These are phyloP conservation scores for Anolis sagrei DNA, from an alignment of 2,113 vertebrate species.

Conservation along the genomic window DNA sequence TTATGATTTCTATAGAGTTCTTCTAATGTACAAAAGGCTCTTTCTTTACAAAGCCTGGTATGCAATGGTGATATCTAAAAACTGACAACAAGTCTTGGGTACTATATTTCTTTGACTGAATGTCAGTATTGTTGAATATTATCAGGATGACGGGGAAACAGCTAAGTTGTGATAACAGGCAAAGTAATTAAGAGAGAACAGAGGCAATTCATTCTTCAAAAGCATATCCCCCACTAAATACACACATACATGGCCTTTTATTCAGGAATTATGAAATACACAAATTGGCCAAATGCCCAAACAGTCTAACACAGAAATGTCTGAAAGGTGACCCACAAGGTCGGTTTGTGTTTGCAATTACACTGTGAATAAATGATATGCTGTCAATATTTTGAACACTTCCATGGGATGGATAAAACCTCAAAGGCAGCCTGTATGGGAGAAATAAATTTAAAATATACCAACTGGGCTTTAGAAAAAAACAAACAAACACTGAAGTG, in stretches of 20 bases:
- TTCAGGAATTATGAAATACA: background rate
- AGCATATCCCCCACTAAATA: background rate
- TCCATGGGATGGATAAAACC: background rate
- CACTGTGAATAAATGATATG: background rate
- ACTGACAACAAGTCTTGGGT: background rate
- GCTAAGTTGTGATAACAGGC: background rate
- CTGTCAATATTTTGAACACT: background rate
- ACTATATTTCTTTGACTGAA: slow-evolving; percentile 2
- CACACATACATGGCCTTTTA: background rate
- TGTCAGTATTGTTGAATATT: slow-evolving; percentile 33
- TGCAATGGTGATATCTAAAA: background rate
- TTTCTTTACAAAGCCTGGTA: background rate
- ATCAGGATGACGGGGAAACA: slow-evolving; percentile 16
- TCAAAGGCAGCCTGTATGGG: background rate
- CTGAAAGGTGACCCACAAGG: background rate
- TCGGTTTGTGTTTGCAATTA: background rate
- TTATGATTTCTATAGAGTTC: background rate
- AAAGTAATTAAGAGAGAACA: background rate
- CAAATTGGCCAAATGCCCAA: background rate
- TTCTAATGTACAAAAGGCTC: rapidly evolving
- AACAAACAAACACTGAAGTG: background rate
- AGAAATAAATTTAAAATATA: background rate
- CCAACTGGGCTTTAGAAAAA: background rate
- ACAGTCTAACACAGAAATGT: background rate
- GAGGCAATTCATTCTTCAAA: background rate